Percentiles rank a stretch among this genome's conserved stretches.
phyloP scores from a whole-genome alignment of 1,140 invertebrate genomes.

The Zaprionus kolodkinae region DNA sequence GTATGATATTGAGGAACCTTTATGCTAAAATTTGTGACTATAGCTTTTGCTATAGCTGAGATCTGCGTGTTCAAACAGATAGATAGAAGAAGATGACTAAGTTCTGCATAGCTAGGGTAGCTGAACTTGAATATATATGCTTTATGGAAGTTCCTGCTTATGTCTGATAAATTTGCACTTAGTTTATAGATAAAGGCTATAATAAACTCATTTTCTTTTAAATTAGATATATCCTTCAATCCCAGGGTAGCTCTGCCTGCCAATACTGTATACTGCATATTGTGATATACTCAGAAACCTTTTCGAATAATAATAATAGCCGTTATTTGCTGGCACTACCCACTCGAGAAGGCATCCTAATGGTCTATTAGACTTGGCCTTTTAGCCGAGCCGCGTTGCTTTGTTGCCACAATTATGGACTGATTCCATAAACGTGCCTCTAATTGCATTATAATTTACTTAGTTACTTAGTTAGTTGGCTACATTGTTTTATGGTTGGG shows the following conservation, averaged over 20 bases:
- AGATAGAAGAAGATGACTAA: background rate
- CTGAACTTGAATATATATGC: too few relatives aligned
- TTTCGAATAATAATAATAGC: background rate
- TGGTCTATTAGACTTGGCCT: background rate
- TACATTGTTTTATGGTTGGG: background rate
- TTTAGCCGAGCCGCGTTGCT: conserved; percentile 1
- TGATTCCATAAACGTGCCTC: conserved; percentile 34
- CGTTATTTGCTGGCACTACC: background rate
- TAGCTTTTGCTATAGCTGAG: too few relatives aligned
- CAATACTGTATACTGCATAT: background rate
- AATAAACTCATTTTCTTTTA: background rate
- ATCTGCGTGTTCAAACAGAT: background rate
- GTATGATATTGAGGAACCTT: too few relatives aligned
- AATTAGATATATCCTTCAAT: too few relatives aligned
- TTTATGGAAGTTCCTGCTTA: too few relatives aligned
- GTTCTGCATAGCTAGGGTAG: too few relatives aligned
- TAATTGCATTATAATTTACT: conserved; percentile 40
- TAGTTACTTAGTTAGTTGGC: conserved; percentile 3
- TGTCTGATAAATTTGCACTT: too few relatives aligned
- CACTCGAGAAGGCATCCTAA: background rate
- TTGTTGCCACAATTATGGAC: conserved; percentile 12
- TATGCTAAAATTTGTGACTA: too few relatives aligned
- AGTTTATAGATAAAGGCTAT: too few relatives aligned
- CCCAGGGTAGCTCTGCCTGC: background rate
- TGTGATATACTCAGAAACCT: background rate